These are phyloP conservation scores for Sebastes kiyomatsui DNA, from an alignment of 2,797 vertebrate genomes.

Conservation along the genomic window DNA sequence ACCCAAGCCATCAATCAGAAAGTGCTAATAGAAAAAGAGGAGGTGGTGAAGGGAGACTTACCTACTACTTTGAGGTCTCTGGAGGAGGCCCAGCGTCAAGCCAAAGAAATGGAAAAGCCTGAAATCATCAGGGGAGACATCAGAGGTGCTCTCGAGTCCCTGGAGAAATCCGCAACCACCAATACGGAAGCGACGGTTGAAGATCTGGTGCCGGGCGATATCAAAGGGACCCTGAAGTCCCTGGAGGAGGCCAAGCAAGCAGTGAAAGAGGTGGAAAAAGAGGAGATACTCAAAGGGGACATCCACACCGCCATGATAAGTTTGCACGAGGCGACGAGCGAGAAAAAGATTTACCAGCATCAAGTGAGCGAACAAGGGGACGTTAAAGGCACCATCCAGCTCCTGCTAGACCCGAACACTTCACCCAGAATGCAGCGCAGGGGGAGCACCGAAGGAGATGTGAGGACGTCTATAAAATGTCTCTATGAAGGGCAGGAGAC, in stretches of 20 bases:
- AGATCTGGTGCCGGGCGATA: slow-evolving; percentile 86
- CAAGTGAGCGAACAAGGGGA: slow-evolving; percentile 82
- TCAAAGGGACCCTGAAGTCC: slow-evolving; percentile 87
- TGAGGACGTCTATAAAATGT: slow-evolving; percentile 83
- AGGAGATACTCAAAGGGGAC: slow-evolving; percentile 81
- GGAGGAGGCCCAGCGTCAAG: slow-evolving; percentile 84
- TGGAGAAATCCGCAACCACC: slow-evolving; percentile 86
- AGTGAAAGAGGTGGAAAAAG: slow-evolving; percentile 85
- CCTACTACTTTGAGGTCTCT: slow-evolving; percentile 86
- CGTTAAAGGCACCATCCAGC: slow-evolving; percentile 82
- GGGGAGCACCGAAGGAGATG: slow-evolving; percentile 74
- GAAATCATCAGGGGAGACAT: slow-evolving; percentile 87
- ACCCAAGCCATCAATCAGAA: slow-evolving; percentile 87
- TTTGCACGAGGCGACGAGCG: slow-evolving; percentile 78
- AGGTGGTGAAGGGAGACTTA: slow-evolving; percentile 87
- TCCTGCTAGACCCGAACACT: slow-evolving; percentile 79
- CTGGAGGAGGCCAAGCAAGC: slow-evolving; percentile 86
- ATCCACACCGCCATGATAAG: slow-evolving; percentile 78
- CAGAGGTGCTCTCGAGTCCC: slow-evolving; percentile 85
- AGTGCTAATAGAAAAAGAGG: slow-evolving; percentile 85
- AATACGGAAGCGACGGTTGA: slow-evolving; percentile 84
- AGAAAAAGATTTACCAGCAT: slow-evolving; percentile 80
- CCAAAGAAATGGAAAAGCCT: slow-evolving; percentile 85
- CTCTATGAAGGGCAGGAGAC: slow-evolving; percentile 79
- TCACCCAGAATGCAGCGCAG: slow-evolving; percentile 74